Base-by-base conservation (phyloP, 2,113 vertebrate species). In the Epinephelus cyanopodus region DNA sequence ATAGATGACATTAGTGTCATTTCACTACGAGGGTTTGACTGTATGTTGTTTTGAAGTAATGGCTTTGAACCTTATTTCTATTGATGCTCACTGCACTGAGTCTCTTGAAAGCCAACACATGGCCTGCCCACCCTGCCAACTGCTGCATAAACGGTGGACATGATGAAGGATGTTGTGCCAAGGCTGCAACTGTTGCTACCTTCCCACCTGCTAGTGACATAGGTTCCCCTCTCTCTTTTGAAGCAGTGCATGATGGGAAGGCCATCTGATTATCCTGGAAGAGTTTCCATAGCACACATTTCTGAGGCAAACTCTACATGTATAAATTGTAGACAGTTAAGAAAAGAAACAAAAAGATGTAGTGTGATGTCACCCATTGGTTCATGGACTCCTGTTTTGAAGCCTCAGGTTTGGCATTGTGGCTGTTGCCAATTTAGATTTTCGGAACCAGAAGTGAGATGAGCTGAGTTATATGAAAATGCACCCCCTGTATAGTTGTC, bases 241-340 rank as follows among this genome's bases (percentile, higher is more conserved):
- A 83, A 74, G 82, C 83, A 74, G 63, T 74, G 77, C 76, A 56
- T 79, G 75, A 87, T 84, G 87, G 81, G 84, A 83, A 69, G 65
- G 79, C 81, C 89, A 83, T 92, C 87, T 89, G 88, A 93, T 70
- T 39, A 79, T 86, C 53, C 79, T 87, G 89, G 75, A 89, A 82
- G 15, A 48, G 69, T 78, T 72, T 86, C 69, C 83, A n/a, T 39
- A 29, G 14, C 48, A 48, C 29, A 47, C 23, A 57, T 67, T 58
- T 74, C 64, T 48, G 77, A 45, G 57, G 81, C 66, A 82, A 57
- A 80, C 17, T 61, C 21, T 27, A 14, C 14, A 25, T 62, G 50
- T 45, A 42, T 9, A 25, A 27, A 62, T n/a, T 10, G 9, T 45
- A 45, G 9, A 37, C 33, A 37, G 33, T 37, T 37, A 7, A 29